Evolutionary conservation across 2,113 vertebrate species (phyloP).

Genomic region (Dasypus novemcinctus): DNA sequence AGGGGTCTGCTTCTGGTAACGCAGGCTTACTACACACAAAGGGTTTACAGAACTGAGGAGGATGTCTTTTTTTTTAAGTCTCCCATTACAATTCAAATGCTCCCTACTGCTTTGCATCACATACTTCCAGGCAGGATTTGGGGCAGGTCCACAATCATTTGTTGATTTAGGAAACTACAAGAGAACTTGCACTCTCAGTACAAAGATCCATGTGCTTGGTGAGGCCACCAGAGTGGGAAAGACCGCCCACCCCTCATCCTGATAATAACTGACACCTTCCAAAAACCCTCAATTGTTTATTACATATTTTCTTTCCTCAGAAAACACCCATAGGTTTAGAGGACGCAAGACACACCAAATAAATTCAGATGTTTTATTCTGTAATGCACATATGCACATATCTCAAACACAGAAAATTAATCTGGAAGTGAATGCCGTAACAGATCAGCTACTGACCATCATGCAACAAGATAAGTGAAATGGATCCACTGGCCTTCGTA

Average conservation of each 20-base stretch:
- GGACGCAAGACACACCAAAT: constrained; percentile 47
- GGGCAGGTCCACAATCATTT: not conserved
- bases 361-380: constrained; percentile 85
- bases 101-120: not conserved
- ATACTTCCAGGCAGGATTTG: not conserved
- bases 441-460: constrained; percentile 86
- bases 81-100: not conserved
- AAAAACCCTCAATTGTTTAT: not conserved
- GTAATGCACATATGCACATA: constrained; percentile 89
- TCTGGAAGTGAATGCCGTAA: constrained; percentile 84
- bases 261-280: not conserved
- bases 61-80: not conserved
- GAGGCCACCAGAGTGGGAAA: not conserved
- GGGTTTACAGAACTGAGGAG: not conserved
- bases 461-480: constrained; percentile 87
- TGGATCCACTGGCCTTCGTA: constrained; percentile 75
- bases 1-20: no score
- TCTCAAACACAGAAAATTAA: constrained; percentile 88
- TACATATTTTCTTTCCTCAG: not conserved
- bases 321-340: not conserved
- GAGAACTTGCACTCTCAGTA: not conserved
- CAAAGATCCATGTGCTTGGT: not conserved
- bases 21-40: rapidly evolving
- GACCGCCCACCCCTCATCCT: not conserved
- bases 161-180: not conserved